Evolutionary conservation across 30 jellyfish, hydroid and myxozoan species (phyloP), one percentile per base, ranked within the genome.

Genomic region (Hydra vulgaris): DNA sequence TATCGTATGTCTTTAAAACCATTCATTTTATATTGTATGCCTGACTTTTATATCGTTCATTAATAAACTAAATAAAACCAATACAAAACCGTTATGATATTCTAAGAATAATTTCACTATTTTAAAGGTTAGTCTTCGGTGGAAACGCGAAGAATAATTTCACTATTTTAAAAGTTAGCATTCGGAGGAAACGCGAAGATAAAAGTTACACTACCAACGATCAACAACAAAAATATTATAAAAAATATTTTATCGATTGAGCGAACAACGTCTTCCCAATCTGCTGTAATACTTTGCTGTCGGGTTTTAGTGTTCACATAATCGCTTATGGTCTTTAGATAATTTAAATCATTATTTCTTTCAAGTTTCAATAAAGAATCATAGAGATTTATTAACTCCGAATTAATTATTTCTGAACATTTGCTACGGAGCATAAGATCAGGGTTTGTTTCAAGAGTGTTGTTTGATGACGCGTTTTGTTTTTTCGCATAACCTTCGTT

Each of bases 231-330:
- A 56, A 78, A 78, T 3, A 61, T 52, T 8, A 56, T 7, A 40
- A 78, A 78, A 55, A 54, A 78, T 8, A 78, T 20, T 52, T 75
- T 27, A 52, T 78, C 85, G 4, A 78, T 52, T 7, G 69, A 40
- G 67, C 23, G 24, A 24, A 56, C 77, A 18, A 78, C 79, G 15
- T 55, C 40, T 26, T 54, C 54, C 85, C 85, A 78, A 26, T 78
- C 85, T 15, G 18, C 27, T 5, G 20, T 56, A 23, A 53, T 78
- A 25, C 54, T 19, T n/a, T 78, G 66, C 5, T 54, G 54, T 17
- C 20, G 79, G 17, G 79, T 1, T 12, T 73, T 54, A 21, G 15
- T 54, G 0, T 73, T 73, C 18, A 78, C 15, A 23, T 53, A 0
- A 17, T 78, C 77, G 54, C 54, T 27, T 16, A 27, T 78, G 0